Percentiles rank a stretch among this genome's conserved stretches.
Evolutionary conservation across 2,113 vertebrate species (phyloP).

Genomic region (Dicaeum eximium): DNA sequence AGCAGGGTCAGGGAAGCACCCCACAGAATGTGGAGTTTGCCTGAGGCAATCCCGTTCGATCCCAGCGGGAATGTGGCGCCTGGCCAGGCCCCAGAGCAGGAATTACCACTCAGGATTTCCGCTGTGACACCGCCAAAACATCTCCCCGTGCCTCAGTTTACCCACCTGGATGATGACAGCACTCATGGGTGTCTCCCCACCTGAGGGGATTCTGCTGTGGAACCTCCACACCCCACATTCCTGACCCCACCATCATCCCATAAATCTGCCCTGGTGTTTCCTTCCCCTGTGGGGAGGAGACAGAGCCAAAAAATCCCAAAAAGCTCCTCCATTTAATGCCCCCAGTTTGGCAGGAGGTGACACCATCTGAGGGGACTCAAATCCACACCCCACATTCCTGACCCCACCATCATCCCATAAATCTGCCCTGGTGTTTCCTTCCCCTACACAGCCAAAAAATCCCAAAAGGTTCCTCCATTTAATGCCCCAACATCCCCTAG

Average conservation of each 20-base stretch:
- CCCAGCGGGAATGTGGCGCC: rapidly evolving
- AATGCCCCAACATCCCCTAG: too few species aligned
- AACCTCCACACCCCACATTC: neutral
- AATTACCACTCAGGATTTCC: rapidly evolving
- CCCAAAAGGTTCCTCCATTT: too few species aligned
- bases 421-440: too few species aligned
- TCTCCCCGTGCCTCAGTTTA: neutral
- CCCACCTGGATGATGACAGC: neutral
- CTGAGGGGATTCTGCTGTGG: rapidly evolving
- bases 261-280: rapidly evolving
- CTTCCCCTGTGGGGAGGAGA: rapidly evolving
- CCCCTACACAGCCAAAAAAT: too few species aligned
- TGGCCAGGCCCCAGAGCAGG: neutral
- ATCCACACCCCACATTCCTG: neutral
- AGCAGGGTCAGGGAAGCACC: neutral
- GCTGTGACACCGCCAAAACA: neutral
- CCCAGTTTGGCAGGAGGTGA: neutral
- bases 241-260: neutral
- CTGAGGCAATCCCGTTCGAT: rapidly evolving
- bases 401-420: too few species aligned
- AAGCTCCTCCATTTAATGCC: neutral
- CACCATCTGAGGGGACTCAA: rapidly evolving
- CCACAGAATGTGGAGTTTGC: rapidly evolving
- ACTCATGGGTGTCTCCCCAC: neutral
- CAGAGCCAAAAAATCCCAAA: neutral